Evolutionary conservation across 2,113 vertebrate genomes (phyloP).

Genomic region (Glaucidium brasilianum): DNA sequence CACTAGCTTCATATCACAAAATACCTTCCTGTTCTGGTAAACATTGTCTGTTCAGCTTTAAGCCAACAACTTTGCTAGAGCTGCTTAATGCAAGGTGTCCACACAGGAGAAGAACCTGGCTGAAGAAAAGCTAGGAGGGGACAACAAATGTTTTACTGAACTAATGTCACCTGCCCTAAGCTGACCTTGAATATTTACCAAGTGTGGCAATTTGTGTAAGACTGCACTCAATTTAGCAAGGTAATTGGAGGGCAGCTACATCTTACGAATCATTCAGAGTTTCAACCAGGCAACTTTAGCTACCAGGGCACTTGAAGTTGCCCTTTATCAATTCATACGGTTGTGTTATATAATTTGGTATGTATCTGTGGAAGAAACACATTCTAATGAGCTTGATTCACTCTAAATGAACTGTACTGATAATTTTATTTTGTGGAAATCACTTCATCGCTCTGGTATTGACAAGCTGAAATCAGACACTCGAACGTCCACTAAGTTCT

Average conservation of each 20-base stretch:
- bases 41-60: not conserved
- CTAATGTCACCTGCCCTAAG: not conserved
- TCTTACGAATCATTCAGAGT: not conserved
- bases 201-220: not conserved
- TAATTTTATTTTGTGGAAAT: slow-evolving; percentile 68
- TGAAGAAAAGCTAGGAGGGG: not conserved
- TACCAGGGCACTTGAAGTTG: not conserved
- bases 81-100: not conserved
- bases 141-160: not conserved
- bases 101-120: not conserved
- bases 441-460: slow-evolving; percentile 64
- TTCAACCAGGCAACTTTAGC: not conserved
- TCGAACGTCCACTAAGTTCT: slow-evolving; percentile 52
- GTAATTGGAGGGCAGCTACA: not conserved
- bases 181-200: not conserved
- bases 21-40: not conserved
- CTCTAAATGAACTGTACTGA: slow-evolving; percentile 66
- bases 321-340: not conserved
- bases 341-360: not conserved
- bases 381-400: not conserved
- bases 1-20: not conserved
- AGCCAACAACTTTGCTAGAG: not conserved
- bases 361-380: not conserved
- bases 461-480: not conserved
- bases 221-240: not conserved